phyloP scores from a whole-genome alignment of 1,140 invertebrate genomes.

The Aphaenogaster ashmeadi region DNA sequence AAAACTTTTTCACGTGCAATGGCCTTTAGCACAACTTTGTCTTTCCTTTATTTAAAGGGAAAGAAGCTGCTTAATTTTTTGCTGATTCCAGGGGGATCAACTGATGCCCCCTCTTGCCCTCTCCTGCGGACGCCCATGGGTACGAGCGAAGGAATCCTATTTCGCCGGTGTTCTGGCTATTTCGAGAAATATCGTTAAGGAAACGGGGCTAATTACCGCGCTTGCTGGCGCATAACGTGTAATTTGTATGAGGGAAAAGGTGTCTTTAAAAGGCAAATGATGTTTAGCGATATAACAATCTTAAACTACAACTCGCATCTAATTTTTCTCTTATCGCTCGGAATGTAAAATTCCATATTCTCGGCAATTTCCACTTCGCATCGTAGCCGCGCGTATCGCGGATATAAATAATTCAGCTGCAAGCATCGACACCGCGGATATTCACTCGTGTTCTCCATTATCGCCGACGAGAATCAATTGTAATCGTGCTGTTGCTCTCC shows the following conservation, averaged over 20 bases:
- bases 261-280: constrained; percentile 23
- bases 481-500: background rate
- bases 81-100: no score
- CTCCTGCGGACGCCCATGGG: no score
- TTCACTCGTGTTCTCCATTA: background rate
- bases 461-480: background rate
- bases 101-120: no score
- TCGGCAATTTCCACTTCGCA: background rate
- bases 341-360: background rate
- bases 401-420: background rate
- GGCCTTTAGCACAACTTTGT: no score
- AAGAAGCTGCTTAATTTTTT: no score
- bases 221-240: constrained; percentile 13
- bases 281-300: constrained; percentile 11
- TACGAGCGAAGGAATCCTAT: constrained; percentile 19
- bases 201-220: constrained; percentile 41
- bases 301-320: background rate
- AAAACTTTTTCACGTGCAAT: no score
- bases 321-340: background rate
- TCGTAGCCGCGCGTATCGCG: background rate
- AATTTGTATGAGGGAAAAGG: constrained; percentile 40
- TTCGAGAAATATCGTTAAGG: constrained; percentile 41
- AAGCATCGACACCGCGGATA: background rate
- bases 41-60: no score
- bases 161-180: background rate